phyloP scores from a whole-genome alignment of 1,140 invertebrate species.

The Drosophila parabipectinata region DNA sequence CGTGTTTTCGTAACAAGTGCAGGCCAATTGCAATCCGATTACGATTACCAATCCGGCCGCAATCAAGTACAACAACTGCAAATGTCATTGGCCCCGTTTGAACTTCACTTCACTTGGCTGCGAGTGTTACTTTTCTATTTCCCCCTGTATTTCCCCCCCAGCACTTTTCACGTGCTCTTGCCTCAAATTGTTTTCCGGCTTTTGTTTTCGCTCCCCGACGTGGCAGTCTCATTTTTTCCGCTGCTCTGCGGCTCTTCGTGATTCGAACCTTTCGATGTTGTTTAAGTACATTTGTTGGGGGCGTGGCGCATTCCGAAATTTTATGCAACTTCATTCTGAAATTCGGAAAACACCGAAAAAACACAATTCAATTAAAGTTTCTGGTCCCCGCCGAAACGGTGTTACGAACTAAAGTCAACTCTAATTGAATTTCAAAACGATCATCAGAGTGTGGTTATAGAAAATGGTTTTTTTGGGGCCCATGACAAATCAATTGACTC shows the following conservation, averaged over 20 bases:
- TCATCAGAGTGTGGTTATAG: conserved; percentile 21
- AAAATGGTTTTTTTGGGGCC: conserved; percentile 18
- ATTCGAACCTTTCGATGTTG: conserved; percentile 33
- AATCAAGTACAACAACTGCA: conserved; percentile 56
- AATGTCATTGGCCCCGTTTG: conserved; percentile 75
- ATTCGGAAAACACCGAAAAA: conserved; percentile 5
- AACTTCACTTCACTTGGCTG: conserved; percentile 49
- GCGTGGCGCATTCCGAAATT: conserved; percentile 31
- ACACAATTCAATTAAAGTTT: conserved; percentile 57
- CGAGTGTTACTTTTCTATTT: conserved; percentile 41
- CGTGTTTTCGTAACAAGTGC: conserved; percentile 67
- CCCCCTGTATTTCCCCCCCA: not conserved
- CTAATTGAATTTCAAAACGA: conserved; percentile 70
- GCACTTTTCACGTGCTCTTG: conserved; percentile 39
- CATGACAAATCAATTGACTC: conserved; percentile 75
- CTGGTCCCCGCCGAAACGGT: conserved; percentile 31
- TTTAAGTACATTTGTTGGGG: conserved; percentile 32
- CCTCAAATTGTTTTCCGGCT: conserved; percentile 80
- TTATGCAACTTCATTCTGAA: conserved; percentile 31
- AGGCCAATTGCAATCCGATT: conserved; percentile 78
- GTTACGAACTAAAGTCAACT: conserved; percentile 46
- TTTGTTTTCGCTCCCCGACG: conserved; percentile 60
- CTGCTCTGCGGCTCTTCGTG: conserved; percentile 29
- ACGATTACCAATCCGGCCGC: conserved; percentile 75
- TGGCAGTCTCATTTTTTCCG: conserved; percentile 10